Evolutionary conservation across 2,113 vertebrate species (phyloP), one percentile per base, ranked within the genome.

Genomic region (Poeciliopsis turrubarensis): DNA sequence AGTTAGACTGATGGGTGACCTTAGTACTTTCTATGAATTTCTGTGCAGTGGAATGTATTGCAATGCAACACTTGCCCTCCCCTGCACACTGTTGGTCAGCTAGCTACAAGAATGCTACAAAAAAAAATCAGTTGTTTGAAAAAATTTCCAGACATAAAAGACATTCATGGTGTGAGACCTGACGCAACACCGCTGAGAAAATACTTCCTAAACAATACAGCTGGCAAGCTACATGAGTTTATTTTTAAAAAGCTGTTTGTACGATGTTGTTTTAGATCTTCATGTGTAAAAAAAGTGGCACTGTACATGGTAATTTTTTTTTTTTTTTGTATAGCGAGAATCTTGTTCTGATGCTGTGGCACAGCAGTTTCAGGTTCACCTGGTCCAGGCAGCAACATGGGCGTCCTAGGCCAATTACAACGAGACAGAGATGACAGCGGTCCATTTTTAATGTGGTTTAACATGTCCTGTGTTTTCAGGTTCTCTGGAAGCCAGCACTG

Each of bases 401-500:
- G 25, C 51, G n/a, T 10, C 51, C 51, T 25, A 1, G 51, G 22
- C 51, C 51, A 57, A 57, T 57, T 57, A 57, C 9, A 57, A 22
- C 1, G 8, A 57, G 51, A 57, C 51, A n/a, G 5, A n/a, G 51
- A 57, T 57, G 51, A 25, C 51, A 57, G 51, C 51, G 25, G 11
- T 57, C 25, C 22, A 65, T 25, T 65, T 25, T 25, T 34, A 82
- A 64, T 68, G 11, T 54, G 14, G 66, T 82, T 65, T 70, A 81
- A 77, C 2, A 30, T 71, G 4, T 70, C 44, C 32, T 80, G 26
- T 61, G 79, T 70, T 25, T 89, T 68, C 92, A 99, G 98, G 95
- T 99, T 99, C 91, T 99, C 98, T 11, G 98, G 98, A 86, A 99
- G 97, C 83, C 98, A 99, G 91, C 98, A 99, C 93, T 99, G 98